These are phyloP conservation scores for Diachasma alloeum DNA, from an alignment of 1,140 invertebrate genomes.

Conservation along the genomic window DNA sequence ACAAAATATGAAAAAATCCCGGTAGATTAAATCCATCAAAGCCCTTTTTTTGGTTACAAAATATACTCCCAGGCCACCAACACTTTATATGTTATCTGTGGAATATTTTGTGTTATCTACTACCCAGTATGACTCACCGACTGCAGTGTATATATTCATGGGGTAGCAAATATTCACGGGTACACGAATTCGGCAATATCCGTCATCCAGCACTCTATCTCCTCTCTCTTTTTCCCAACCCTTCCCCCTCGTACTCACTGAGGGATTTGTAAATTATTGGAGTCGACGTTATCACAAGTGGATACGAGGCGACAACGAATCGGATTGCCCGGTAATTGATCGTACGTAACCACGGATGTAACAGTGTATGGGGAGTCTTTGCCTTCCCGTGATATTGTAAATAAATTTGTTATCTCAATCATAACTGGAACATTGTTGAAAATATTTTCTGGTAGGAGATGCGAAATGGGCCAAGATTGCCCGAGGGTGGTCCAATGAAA, in stretches of 20 bases:
- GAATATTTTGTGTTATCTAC: conserved; percentile 17
- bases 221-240: conserved; percentile 27
- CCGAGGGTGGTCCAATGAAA: too few species aligned
- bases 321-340: conserved; percentile 41
- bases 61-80: neutral
- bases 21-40: neutral
- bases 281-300: conserved; percentile 48
- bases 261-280: conserved; percentile 48
- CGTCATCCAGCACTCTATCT: conserved; percentile 46
- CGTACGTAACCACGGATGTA: neutral
- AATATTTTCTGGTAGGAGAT: too few species aligned
- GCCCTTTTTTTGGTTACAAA: neutral
- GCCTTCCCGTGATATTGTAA: too few species aligned
- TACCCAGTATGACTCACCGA: conserved; percentile 5
- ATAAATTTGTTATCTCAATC: too few species aligned
- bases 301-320: conserved; percentile 43
- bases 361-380: too few species aligned
- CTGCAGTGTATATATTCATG: conserved; percentile 20
- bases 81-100: conserved; percentile 21
- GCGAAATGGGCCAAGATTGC: too few species aligned
- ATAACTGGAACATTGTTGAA: too few species aligned
- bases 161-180: conserved; percentile 52
- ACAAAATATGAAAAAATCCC: neutral
- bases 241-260: neutral
- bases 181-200: conserved; percentile 58